Conservation (phyloP, 2,113 vertebrate genomes). For the Hypocryptadius cinnamomeus region DNA sequence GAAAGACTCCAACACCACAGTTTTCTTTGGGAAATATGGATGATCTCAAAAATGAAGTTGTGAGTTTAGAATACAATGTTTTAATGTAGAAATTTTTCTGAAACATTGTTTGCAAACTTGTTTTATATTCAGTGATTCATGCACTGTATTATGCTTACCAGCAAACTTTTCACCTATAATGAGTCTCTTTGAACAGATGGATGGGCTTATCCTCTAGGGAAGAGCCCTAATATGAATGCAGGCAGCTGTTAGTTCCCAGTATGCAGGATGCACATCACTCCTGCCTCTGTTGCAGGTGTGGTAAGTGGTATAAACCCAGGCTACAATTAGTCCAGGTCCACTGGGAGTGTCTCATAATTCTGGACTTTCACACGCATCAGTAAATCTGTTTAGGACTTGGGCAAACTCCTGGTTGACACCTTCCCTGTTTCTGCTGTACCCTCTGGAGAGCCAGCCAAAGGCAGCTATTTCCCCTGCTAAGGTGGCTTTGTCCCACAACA, state of each 20-base stretch:
- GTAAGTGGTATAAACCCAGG: not conserved
- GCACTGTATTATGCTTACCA: not conserved
- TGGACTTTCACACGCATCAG: not conserved
- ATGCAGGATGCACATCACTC: not conserved
- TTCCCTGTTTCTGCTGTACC: not conserved
- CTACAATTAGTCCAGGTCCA: not conserved
- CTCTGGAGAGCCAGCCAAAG: not conserved
- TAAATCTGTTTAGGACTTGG: not conserved
- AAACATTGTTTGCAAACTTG: not conserved
- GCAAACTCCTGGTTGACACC: not conserved
- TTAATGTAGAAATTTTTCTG: not conserved
- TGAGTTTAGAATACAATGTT: not conserved
- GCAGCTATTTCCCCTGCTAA: not conserved
- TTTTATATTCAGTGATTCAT: not conserved
- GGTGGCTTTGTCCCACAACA: not conserved
- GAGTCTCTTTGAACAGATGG: not conserved
- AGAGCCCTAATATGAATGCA: not conserved
- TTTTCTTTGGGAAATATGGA: not conserved
- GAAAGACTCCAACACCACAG: not conserved
- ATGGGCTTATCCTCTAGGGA: not conserved
- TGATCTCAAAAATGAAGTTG: not conserved
- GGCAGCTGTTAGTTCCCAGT: not conserved
- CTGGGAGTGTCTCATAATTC: not conserved
- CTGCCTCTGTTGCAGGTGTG: not conserved
- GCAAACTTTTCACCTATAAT: not conserved